Base-by-base conservation (phyloP, 2,797 vertebrate genomes). In the Alcedo atthis region DNA sequence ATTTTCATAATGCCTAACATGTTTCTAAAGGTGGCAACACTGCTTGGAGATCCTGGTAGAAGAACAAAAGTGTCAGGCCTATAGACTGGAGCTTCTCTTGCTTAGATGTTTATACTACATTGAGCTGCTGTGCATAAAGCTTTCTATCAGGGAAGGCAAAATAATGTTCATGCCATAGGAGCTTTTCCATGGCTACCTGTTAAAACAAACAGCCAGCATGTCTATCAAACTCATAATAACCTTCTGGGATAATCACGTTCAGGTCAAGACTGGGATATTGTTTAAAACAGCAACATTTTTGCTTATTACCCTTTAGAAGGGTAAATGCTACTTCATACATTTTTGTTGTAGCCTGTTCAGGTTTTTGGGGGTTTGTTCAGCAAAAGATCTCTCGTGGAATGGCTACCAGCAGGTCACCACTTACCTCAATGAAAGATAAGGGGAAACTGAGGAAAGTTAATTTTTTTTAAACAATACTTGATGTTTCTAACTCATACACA, bases 201-300 rank as follows among this genome's bases (percentile, higher is more conserved):
- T 67, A 16, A 37, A 37, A 58, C 17, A 17, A 20, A 51, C 20
- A 26, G 26, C 11, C 64, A 85, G 5, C 22, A 33, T 1, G 1
- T 1, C 2, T 2, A 25, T 5, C 35, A 46, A 48, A 55, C n/a
- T 32, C 54, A 8, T 32, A 55, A 32, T 55, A 55, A 43, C 26
- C 55, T 16, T 15, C 9, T 1, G 7, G 45, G 24, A 25, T n/a
- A 80, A 32, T 12, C 10, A 26, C 43, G 8, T 17, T 12, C 24
- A 21, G 20, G 68, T 14, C 26, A 21, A 21, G 64, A 14, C 7
- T 71, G 20, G 8, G 17, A 42, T 2, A 0, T 4, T 13, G 16
- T 14, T 85, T 35, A 53, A 48, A 7, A 1, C 0, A 17, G 37
- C 25, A 43, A 75, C 19, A 8, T 17, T 46, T 73, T 25, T 46